Evolutionary conservation across 1,140 invertebrate species (phyloP).

Genomic region (Uloborus diversus): DNA sequence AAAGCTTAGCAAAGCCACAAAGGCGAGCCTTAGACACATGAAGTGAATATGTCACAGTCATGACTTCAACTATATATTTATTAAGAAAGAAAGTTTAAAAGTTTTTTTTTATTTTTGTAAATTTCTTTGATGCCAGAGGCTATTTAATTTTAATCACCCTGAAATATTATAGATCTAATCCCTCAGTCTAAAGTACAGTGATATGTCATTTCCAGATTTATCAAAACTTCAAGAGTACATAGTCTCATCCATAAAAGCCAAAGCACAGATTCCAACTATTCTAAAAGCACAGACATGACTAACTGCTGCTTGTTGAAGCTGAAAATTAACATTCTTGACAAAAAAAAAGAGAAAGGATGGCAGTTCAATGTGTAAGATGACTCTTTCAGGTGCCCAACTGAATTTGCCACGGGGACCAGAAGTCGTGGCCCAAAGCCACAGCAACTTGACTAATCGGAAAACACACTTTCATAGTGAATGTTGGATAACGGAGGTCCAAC

Average conservation of each 20-base stretch:
- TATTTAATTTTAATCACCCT: too few relatives aligned
- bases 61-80: slow-evolving; percentile 33
- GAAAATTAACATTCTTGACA: background rate
- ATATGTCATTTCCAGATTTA: background rate
- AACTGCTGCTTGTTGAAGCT: slow-evolving; percentile 13
- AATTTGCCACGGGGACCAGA: slow-evolving; percentile 32
- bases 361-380: too few relatives aligned
- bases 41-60: slow-evolving; percentile 63
- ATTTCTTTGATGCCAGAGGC: too few relatives aligned
- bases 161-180: background rate
- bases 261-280: slow-evolving; percentile 3
- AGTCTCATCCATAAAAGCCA: background rate
- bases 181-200: background rate
- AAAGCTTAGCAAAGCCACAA: slow-evolving; percentile 61
- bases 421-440: slow-evolving; percentile 39
- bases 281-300: background rate
- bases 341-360: too few relatives aligned
- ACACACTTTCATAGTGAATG: slow-evolving; percentile 25
- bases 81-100: too few relatives aligned
- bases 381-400: slow-evolving; percentile 4
- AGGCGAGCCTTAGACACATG: slow-evolving; percentile 60
- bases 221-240: background rate
- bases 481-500: slow-evolving; percentile 5
- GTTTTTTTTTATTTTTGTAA: too few relatives aligned
- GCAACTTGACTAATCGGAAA: slow-evolving; percentile 44